A percentile compares a stretch with the other conserved stretches of the same genome.
These are phyloP conservation scores for Trinorchestia longiramus DNA, from an alignment of 1,140 invertebrate genomes.

Conservation along the genomic window DNA sequence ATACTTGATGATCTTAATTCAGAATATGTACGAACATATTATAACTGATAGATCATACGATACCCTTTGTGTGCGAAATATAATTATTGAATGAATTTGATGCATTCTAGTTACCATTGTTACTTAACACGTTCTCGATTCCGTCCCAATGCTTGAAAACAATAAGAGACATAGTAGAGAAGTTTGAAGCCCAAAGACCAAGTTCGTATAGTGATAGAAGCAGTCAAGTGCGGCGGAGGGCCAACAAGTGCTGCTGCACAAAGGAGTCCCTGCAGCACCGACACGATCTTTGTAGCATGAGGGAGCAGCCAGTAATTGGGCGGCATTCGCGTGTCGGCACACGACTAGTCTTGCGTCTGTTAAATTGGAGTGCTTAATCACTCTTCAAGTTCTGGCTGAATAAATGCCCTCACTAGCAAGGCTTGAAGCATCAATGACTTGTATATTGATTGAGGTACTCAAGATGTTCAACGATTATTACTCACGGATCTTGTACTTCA, in stretches of 20 bases:
- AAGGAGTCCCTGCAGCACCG: neutral
- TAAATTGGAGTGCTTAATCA: neutral
- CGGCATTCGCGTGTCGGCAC: neutral
- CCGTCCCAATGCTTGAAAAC: neutral
- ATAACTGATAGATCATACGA: no score
- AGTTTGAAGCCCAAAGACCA: neutral
- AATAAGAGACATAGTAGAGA: neutral
- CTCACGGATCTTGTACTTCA: neutral
- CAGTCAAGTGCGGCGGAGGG: no score
- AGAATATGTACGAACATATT: no score
- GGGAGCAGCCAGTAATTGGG: neutral
- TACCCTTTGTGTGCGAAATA: no score
- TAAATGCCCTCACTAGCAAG: neutral
- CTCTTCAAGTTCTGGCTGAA: neutral
- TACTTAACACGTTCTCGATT: neutral
- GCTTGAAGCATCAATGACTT: neutral
- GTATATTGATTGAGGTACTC: neutral
- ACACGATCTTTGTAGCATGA: neutral
- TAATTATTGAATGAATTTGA: no score
- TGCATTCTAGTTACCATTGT: no score
- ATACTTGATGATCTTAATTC: no score
- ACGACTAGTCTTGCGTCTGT: neutral
- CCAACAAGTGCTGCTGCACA: neutral
- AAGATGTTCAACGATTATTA: neutral
- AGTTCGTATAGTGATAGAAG: neutral